These are phyloP conservation scores for Atta texana DNA, from an alignment of 1,140 invertebrate species.

Conservation along the genomic window DNA sequence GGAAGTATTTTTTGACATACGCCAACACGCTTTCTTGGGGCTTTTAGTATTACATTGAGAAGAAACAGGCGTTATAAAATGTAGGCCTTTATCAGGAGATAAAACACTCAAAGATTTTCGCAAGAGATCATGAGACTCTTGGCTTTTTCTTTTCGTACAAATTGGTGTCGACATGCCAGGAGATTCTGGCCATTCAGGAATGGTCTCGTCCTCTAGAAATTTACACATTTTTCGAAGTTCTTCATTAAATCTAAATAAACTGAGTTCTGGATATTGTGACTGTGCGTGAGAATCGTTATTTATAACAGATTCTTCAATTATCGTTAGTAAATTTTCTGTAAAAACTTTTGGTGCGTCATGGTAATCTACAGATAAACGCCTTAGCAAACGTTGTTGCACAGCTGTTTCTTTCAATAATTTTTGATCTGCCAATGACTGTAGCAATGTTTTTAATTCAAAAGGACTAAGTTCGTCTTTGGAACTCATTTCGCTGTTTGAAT, in stretches of 20 bases:
- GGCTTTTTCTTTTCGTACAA: background rate
- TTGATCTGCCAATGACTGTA: constrained; percentile 50
- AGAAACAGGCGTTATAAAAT: constrained; percentile 7
- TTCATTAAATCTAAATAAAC: constrained; percentile 78
- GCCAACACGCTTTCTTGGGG: constrained; percentile 17
- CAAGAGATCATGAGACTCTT: background rate
- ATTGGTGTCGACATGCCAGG: background rate
- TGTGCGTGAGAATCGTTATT: constrained; percentile 41
- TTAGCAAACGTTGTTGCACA: constrained; percentile 61
- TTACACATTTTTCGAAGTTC: constrained; percentile 81
- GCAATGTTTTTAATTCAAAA: constrained; percentile 48
- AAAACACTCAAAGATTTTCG: background rate
- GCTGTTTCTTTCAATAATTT: constrained; percentile 33
- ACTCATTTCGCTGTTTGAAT: background rate
- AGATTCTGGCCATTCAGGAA: constrained; percentile 73
- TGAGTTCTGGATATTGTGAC: constrained; percentile 59
- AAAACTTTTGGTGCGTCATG: constrained; percentile 76
- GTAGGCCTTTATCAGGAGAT: background rate
- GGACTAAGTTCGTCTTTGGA: background rate
- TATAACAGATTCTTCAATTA: constrained; percentile 79
- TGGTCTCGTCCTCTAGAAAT: constrained; percentile 82
- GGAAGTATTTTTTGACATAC: constrained; percentile 59
- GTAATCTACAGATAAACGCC: constrained; percentile 78
- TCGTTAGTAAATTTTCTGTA: constrained; percentile 79
- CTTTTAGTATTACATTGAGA: constrained; percentile 36